Base-by-base conservation (phyloP, 53 echinoderm and acorn worm species). In the Echinometra lucunter region DNA sequence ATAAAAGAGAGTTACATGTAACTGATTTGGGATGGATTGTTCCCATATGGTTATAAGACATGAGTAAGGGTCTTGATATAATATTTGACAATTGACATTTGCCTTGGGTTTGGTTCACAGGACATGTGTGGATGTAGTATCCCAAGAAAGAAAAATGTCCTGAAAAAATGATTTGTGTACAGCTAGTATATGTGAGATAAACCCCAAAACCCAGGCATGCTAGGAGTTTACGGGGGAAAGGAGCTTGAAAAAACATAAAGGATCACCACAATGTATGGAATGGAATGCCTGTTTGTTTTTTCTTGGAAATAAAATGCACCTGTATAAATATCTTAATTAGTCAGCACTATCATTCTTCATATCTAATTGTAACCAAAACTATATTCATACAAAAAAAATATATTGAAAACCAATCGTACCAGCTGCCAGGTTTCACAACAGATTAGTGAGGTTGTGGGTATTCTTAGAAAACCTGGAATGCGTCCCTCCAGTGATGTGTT, bases 391-490 rank as follows among this genome's bases (percentile, higher is more conserved):
- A 63, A 3, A 60, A 60, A 23, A 21, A 60, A 60, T 60, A 13
- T n/a, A 53, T 23, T 1, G 23, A 60, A 60, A 18, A 60, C 2
- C 4, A 60, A 25, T 19, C 18, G 5, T 60, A 34, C 70, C 4
- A 8, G 70, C 38, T 75, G 75, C 75, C 75, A 37, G 38, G 16
- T 38, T 75, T 30, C 70, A 70, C 38, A 75, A 37, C 17, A 37
- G 17, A 37, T 18, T 34, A 6, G 34, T 9, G 13, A 10, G 78
- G 38, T 23, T 78, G 78, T 42, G 19, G 42, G 16, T 78, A 78
- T 78, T 78, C 42, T 6, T 78, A 78, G 23, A 78, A 78, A 78
- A 78, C 38, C 78, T 78, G 38, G 38, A 40, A 78, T 40, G 78
- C 17, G 42, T 78, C 6, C 5, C 6, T 23, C 78, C 78, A 40